These are phyloP conservation scores for Salarias fasciatus DNA, from an alignment of 2,797 vertebrate genomes.

Conservation along the genomic window DNA sequence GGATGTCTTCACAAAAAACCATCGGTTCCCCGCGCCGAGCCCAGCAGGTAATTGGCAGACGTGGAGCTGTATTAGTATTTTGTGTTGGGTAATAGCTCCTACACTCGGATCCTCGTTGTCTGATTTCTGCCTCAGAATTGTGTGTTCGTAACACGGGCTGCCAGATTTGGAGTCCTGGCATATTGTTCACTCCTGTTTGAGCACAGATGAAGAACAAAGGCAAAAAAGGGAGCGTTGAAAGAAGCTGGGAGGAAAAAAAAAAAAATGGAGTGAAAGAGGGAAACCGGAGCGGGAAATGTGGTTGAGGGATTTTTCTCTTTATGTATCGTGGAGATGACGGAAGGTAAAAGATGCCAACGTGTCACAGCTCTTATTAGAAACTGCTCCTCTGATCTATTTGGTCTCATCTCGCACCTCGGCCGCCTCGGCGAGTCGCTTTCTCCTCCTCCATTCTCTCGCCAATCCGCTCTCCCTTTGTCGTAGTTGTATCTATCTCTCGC, in stretches of 20 bases:
- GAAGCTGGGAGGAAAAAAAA: too few relatives aligned
- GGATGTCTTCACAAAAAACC: too few relatives aligned
- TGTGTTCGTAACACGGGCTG: not conserved
- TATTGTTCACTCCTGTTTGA: not conserved
- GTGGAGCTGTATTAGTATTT: too few relatives aligned
- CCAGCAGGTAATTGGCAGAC: too few relatives aligned
- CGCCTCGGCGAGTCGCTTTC: constrained; percentile 42
- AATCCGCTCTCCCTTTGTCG: constrained; percentile 29
- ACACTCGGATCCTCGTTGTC: too few relatives aligned
- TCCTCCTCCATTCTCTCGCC: constrained; percentile 3
- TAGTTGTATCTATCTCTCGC: constrained; percentile 37
- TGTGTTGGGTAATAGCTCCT: too few relatives aligned
- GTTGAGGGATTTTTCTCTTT: too few relatives aligned
- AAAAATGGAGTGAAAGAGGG: not conserved
- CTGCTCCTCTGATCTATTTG: constrained; percentile 54
- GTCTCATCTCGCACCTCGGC: constrained; percentile 61
- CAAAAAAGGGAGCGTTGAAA: not conserved
- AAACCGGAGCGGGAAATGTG: too few relatives aligned
- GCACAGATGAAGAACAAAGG: not conserved
- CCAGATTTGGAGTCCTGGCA: not conserved
- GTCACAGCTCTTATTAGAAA: constrained; percentile 55
- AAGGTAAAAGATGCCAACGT: constrained; percentile 33
- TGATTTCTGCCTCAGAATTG: not conserved
- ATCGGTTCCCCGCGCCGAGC: too few relatives aligned
- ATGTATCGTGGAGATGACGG: not conserved